Evolutionary conservation across 2,797 vertebrate species (phyloP).

Genomic region (Odontamblyopus rebecca): DNA sequence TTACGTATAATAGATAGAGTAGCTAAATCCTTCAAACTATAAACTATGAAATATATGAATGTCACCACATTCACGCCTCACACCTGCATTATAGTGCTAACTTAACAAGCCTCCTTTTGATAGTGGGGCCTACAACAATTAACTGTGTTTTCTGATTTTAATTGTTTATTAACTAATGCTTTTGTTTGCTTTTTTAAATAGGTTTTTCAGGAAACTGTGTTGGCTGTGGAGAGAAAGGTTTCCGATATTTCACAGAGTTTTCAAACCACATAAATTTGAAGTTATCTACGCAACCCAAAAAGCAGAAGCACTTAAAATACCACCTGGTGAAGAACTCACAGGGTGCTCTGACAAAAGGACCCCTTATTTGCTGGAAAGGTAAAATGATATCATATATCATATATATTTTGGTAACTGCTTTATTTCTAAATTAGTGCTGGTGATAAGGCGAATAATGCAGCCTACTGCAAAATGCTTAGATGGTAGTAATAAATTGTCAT

Average conservation of each 20-base stretch:
- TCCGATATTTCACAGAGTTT: conserved; percentile 98
- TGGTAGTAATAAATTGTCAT: too few relatives aligned
- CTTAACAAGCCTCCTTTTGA: too few relatives aligned
- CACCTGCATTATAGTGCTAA: too few relatives aligned
- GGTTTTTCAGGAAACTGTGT: conserved; percentile 99
- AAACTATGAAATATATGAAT: too few relatives aligned
- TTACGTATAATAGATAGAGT: too few relatives aligned
- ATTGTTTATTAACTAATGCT: background rate
- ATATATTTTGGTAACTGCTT: background rate
- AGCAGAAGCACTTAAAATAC: conserved; percentile 99
- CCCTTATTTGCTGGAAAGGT: conserved; percentile 99
- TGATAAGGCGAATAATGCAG: too few relatives aligned
- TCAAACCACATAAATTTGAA: conserved; percentile 99
- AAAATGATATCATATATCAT: background rate
- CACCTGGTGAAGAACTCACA: conserved; percentile 96
- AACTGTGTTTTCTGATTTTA: background rate
- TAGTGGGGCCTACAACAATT: background rate
- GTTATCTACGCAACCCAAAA: conserved; percentile 98
- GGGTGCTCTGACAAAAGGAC: conserved; percentile 94
- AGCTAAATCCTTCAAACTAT: too few relatives aligned
- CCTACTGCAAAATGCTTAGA: too few relatives aligned
- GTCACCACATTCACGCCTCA: too few relatives aligned
- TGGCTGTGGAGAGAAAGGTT: conserved; percentile 97
- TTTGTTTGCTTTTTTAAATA: conserved; percentile 47
- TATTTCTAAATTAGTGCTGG: background rate